Base-by-base conservation (phyloP, 2,888 invertebrate genomes). In the Reticulitermes lucifugus region DNA sequence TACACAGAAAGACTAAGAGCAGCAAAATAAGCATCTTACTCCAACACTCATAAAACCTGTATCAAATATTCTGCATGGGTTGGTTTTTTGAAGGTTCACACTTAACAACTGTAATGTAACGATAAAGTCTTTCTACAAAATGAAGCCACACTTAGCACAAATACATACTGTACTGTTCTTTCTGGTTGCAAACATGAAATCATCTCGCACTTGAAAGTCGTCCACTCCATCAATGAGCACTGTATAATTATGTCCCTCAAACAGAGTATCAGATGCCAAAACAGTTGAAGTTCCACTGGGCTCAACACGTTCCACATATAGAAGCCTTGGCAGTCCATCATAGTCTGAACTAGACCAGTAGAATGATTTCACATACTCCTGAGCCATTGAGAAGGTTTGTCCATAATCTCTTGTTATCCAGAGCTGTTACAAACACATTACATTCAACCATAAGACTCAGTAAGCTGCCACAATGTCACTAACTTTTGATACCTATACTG, bases 181-280 rank as follows among this genome's bases (percentile, higher is more conserved):
- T 89, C 94, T 95, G 0, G 96, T 96, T 0, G 95, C 96, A 91
- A 98, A 97, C 94, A 97, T 94, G 90, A 95, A 98, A 88, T 96
- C 96, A 25, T 95, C 96, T 89, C 95, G 95, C 59, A 97, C 93
- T 89, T 96, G 95, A 90, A 98, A 96, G 89, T 97, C 96, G 89
- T 95, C 94, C 1, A 96, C 95, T 88, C 95, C 93, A 29, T 93
- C 92, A 79, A 96, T 93, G 51, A 96, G 90, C 1, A 92, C 91
- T 81, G 91, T 90, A 12, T 92, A 88, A 59, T 90, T 89, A 51
- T 88, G 87, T 73, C 86, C 84, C 51, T 87, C 85, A 84, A 90
- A 90, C 83, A 89, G 88, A 35, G 89, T 88, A 43, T 88, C 88
- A 6, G 90, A 91, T 73, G 89, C 91, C 14, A 94, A 89, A 22